These are phyloP conservation scores for Drosophila ogumai DNA, from an alignment of 1,140 invertebrate species.

Conservation along the genomic window DNA sequence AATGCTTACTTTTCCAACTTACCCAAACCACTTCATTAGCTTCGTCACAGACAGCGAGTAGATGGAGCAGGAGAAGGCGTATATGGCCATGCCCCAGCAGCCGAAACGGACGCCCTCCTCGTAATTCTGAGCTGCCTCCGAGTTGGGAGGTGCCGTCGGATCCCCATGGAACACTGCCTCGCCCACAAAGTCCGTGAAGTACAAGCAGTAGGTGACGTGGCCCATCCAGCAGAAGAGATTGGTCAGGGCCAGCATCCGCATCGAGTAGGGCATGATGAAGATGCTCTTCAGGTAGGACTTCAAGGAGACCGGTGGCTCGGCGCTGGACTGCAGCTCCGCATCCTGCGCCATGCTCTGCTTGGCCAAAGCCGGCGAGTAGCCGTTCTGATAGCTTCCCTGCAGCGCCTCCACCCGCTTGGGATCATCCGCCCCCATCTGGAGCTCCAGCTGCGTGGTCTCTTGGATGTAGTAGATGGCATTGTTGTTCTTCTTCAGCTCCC, in stretches of 20 bases:
- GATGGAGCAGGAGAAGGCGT: slow-evolving; percentile 92
- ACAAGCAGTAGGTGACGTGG: slow-evolving; percentile 93
- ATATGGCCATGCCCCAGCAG: slow-evolving; percentile 94
- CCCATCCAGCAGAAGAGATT: slow-evolving; percentile 96
- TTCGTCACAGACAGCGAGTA: slow-evolving; percentile 92
- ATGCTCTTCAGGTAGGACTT: slow-evolving; percentile 91
- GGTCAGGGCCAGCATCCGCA: slow-evolving; percentile 91
- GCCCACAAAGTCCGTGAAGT: slow-evolving; percentile 95
- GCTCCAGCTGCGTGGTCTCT: slow-evolving; percentile 65
- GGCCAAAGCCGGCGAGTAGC: slow-evolving; percentile 27
- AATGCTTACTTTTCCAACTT: neutral
- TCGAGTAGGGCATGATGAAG: slow-evolving; percentile 90
- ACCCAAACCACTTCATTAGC: slow-evolving; percentile 89
- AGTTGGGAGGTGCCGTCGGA: slow-evolving; percentile 85
- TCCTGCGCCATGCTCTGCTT: slow-evolving; percentile 27
- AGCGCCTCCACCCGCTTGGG: slow-evolving; percentile 36
- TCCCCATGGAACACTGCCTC: slow-evolving; percentile 92
- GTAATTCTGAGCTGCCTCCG: slow-evolving; percentile 85
- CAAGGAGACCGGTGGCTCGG: slow-evolving; percentile 82
- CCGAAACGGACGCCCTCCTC: slow-evolving; percentile 93
- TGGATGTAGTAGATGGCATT: slow-evolving; percentile 76
- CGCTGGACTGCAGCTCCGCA: slow-evolving; percentile 50
- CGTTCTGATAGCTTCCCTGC: slow-evolving; percentile 71
- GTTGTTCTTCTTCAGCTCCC: slow-evolving; percentile 82
- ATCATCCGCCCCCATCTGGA: slow-evolving; percentile 48